A percentile compares a stretch with the other conserved stretches of the same genome.
These are phyloP conservation scores for Norana najaformis DNA, from an alignment of 2,888 invertebrate genomes.

Conservation along the genomic window DNA sequence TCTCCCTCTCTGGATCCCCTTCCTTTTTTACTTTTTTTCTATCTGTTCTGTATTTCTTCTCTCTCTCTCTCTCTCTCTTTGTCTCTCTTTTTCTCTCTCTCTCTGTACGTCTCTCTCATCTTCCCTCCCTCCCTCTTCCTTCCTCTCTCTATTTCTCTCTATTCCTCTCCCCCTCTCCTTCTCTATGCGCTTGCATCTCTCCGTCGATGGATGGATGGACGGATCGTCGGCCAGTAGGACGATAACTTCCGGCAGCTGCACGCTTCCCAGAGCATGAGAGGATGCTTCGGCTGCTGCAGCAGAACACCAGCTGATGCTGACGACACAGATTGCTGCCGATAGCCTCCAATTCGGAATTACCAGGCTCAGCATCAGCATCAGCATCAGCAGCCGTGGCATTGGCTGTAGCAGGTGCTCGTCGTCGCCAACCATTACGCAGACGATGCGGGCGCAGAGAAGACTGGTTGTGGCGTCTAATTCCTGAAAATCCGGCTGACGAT, in stretches of 20 bases:
- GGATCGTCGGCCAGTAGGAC: neutral
- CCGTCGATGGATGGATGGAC: neutral
- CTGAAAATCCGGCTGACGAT: neutral
- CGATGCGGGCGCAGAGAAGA: neutral
- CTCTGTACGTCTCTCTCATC: neutral
- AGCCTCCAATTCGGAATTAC: neutral
- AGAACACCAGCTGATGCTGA: neutral
- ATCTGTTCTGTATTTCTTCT: neutral
- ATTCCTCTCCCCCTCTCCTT: neutral
- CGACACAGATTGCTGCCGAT: neutral
- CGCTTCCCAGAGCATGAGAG: neutral
- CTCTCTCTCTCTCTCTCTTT: neutral
- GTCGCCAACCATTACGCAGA: too few species aligned
- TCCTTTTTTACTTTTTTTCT: neutral
- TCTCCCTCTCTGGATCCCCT: neutral
- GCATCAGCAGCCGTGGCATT: neutral
- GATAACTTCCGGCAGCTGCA: neutral
- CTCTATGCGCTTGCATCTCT: neutral
- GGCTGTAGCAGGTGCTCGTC: neutral
- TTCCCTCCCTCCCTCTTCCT: neutral
- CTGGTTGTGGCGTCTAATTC: neutral
- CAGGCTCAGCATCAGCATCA: neutral
- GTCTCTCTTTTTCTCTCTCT: neutral
- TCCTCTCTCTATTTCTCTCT: neutral
- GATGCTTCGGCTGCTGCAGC: neutral